Evolutionary conservation across 1,140 invertebrate genomes (phyloP).

Genomic region (Platyscapa corneri): DNA sequence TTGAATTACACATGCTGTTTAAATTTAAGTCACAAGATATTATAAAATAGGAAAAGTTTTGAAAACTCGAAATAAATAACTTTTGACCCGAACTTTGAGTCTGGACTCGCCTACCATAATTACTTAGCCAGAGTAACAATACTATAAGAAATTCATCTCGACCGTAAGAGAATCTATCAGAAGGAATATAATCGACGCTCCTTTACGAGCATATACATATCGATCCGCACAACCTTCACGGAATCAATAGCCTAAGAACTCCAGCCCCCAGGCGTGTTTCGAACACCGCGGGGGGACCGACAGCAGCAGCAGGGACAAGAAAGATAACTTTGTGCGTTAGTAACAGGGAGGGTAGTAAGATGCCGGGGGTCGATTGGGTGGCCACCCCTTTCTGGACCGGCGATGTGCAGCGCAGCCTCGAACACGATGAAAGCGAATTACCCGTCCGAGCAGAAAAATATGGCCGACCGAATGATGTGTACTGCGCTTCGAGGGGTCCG

Average conservation of each 20-base stretch:
- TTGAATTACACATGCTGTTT: too few relatives aligned
- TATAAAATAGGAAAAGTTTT: too few relatives aligned
- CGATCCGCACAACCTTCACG: constrained; percentile 26
- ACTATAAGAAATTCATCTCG: neutral
- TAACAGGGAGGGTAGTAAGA: constrained; percentile 71
- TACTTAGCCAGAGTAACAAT: neutral
- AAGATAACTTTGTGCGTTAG: constrained; percentile 71
- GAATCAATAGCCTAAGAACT: constrained; percentile 48
- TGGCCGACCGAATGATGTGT: constrained; percentile 67
- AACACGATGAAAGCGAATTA: constrained; percentile 72
- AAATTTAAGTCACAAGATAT: too few relatives aligned
- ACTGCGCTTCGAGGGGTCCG: constrained; percentile 57
- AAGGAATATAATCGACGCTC: constrained; percentile 12
- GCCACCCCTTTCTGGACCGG: constrained; percentile 56
- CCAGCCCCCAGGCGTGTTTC: constrained; percentile 51
- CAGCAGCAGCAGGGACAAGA: constrained; percentile 63
- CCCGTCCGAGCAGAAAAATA: constrained; percentile 67
- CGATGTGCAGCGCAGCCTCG: constrained; percentile 55
- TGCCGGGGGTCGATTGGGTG: constrained; percentile 73
- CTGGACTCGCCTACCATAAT: too few relatives aligned
- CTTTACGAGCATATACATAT: constrained; percentile 13
- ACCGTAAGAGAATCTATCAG: neutral
- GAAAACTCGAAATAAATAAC: too few relatives aligned
- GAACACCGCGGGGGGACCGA: constrained; percentile 24
- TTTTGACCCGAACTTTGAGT: too few relatives aligned